Evolutionary conservation across 2,888 invertebrate species (phyloP).

Genomic region (Daptonema setosum): DNA sequence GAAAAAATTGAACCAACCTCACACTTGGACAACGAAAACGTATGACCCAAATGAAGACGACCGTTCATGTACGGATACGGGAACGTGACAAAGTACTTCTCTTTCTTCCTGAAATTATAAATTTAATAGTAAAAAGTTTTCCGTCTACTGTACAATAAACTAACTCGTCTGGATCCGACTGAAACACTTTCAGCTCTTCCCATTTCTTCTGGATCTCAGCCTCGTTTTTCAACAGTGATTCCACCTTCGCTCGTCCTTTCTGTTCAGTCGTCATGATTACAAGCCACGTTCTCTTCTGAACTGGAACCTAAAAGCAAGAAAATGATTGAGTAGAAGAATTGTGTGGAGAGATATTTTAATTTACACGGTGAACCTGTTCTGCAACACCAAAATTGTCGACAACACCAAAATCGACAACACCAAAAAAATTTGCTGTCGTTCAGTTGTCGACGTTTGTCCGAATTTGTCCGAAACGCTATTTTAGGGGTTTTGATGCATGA

Average conservation of each 20-base stretch:
- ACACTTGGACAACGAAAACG: conserved; percentile 85
- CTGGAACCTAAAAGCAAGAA: too few species aligned
- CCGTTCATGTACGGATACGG: conserved; percentile 99
- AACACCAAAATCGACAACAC: too few species aligned
- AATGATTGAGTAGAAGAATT: too few species aligned
- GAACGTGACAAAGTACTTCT: conserved; percentile 75
- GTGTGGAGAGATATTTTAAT: too few species aligned
- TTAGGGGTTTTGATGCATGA: too few species aligned
- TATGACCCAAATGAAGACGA: conserved; percentile 82
- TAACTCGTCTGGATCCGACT: conserved; percentile 45
- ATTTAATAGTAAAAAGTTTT: neutral
- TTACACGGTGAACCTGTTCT: too few species aligned
- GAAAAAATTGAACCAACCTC: conserved; percentile 42
- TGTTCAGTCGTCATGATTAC: too few species aligned
- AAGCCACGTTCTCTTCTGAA: too few species aligned
- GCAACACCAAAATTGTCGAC: too few species aligned
- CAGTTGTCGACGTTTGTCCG: too few species aligned
- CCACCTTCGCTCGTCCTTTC: conserved; percentile 88
- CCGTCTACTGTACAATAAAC: conserved; percentile 4
- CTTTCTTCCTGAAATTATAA: conserved; percentile 8
- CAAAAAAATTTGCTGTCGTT: too few species aligned
- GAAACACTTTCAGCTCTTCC: conserved; percentile 56
- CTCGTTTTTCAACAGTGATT: conserved; percentile 72
- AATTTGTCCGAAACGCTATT: too few species aligned
- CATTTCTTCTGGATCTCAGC: conserved; percentile 60